phyloP scores from a whole-genome alignment of 1,140 invertebrate genomes.

The Musca domestica region DNA sequence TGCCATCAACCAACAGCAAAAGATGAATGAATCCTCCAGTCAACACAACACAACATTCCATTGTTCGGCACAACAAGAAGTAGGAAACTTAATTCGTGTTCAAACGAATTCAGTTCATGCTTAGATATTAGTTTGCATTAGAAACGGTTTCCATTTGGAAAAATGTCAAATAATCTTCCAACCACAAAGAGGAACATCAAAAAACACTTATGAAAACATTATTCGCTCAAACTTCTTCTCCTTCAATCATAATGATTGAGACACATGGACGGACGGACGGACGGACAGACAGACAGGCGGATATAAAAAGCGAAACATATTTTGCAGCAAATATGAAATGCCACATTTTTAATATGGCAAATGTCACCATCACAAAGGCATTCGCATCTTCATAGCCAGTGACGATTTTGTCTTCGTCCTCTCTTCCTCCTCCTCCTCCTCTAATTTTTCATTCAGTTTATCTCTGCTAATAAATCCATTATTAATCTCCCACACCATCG shows the following conservation, averaged over 20 bases:
- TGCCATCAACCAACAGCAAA: not conserved
- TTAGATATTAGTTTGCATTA: not conserved
- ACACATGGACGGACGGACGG: not conserved
- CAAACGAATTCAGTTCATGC: too few species aligned
- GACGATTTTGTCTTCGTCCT: too few species aligned
- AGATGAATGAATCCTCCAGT: not conserved
- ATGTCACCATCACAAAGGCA: too few species aligned
- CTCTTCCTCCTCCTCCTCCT: too few species aligned
- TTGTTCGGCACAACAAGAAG: not conserved
- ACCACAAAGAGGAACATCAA: too few species aligned
- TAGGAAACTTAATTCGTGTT: not conserved
- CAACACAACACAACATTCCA: not conserved
- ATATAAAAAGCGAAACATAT: not conserved
- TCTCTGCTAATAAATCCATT: too few species aligned
- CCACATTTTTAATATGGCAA: too few species aligned
- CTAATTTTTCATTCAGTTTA: too few species aligned
- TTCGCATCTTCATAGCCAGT: too few species aligned
- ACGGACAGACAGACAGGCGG: not conserved
- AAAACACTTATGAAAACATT: not conserved
- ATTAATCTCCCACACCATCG: too few species aligned
- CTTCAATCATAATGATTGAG: not conserved
- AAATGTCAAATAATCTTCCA: conserved; percentile 13
- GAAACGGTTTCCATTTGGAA: conserved; percentile 5
- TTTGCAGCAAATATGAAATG: too few species aligned
- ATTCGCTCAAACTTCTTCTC: not conserved